Conservation (phyloP, 2,113 vertebrate genomes). For the Propithecus coquereli region DNA sequence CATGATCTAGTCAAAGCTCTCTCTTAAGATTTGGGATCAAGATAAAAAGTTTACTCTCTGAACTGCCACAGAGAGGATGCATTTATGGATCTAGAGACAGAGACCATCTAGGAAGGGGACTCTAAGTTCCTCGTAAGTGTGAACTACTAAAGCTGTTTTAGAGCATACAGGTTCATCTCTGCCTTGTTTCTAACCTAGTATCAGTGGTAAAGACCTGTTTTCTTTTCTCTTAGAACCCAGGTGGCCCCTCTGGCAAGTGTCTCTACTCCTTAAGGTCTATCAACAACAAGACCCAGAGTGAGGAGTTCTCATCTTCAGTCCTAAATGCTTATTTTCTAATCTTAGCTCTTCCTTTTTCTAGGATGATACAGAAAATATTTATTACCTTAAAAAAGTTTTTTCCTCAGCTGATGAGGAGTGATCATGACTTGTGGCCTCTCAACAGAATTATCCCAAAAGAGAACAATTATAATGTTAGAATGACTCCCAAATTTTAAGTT, state of each 20-base stretch:
- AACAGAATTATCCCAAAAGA: not conserved
- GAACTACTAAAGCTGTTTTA: not conserved
- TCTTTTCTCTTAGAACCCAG: not conserved
- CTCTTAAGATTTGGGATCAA: not conserved
- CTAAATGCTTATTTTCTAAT: not conserved
- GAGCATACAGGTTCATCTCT: not conserved
- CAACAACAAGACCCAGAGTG: not conserved
- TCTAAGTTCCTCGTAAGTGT: not conserved
- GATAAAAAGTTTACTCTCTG: not conserved
- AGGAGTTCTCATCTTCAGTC: not conserved
- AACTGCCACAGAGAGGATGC: not conserved
- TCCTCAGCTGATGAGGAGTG: not conserved
- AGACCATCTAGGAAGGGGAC: not conserved
- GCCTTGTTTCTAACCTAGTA: not conserved
- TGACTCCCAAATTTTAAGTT: not conserved
- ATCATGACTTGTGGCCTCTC: not conserved
- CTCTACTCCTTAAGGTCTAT: not conserved
- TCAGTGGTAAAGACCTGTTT: not conserved
- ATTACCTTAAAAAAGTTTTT: not conserved
- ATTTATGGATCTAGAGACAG: not conserved
- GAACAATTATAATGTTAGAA: not conserved
- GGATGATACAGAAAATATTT: not conserved
- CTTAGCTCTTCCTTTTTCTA: not conserved
- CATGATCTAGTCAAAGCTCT: not conserved
- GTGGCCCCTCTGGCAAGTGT: not conserved